Conservation (phyloP, 2,797 vertebrate species). For the Poecilia velifera region DNA sequence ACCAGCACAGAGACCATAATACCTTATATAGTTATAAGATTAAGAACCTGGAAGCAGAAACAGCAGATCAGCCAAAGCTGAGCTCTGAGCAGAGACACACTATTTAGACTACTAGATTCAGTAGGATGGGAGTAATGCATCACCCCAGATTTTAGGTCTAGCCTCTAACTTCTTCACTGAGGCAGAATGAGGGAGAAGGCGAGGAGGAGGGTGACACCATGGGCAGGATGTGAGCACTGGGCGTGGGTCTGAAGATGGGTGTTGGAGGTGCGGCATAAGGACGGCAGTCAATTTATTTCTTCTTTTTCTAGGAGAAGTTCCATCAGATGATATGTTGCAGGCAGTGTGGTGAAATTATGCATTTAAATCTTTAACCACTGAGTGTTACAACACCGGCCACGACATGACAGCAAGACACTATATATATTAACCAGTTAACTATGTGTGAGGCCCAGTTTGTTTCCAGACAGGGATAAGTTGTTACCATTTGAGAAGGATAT, state of each 20-base stretch:
- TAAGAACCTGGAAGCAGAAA: slow-evolving; percentile 3
- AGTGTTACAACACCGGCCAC: slow-evolving; percentile 7
- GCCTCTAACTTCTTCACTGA: slow-evolving; percentile 67
- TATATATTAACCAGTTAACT: slow-evolving; percentile 17
- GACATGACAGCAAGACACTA: slow-evolving; percentile 14
- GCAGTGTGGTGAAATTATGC: slow-evolving; percentile 9
- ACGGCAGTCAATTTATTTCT: slow-evolving; percentile 46
- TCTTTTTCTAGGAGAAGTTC: slow-evolving; percentile 13
- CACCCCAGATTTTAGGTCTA: slow-evolving; percentile 79
- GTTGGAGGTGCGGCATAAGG: slow-evolving; percentile 34
- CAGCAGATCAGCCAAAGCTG: slow-evolving; percentile 16
- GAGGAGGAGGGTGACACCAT: slow-evolving; percentile 12
- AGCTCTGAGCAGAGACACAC: slow-evolving; percentile 21
- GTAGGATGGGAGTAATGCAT: slow-evolving; percentile 76
- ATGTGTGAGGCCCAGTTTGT: slow-evolving; percentile 15
- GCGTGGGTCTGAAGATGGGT: slow-evolving; percentile 23
- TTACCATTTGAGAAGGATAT: not conserved
- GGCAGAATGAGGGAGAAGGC: slow-evolving; percentile 32
- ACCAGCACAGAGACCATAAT: not conserved
- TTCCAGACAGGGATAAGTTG: not conserved
- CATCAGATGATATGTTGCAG: slow-evolving; percentile 3
- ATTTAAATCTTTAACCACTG: slow-evolving; percentile 15
- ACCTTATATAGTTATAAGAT: slow-evolving; percentile 5
- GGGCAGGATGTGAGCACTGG: slow-evolving; percentile 29
- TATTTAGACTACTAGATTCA: slow-evolving; percentile 53